A percentile compares a stretch with the other conserved stretches of the same genome.
phyloP scores from a whole-genome alignment of 2,797 vertebrate genomes.

The Enteromius afrohamiltoni region DNA sequence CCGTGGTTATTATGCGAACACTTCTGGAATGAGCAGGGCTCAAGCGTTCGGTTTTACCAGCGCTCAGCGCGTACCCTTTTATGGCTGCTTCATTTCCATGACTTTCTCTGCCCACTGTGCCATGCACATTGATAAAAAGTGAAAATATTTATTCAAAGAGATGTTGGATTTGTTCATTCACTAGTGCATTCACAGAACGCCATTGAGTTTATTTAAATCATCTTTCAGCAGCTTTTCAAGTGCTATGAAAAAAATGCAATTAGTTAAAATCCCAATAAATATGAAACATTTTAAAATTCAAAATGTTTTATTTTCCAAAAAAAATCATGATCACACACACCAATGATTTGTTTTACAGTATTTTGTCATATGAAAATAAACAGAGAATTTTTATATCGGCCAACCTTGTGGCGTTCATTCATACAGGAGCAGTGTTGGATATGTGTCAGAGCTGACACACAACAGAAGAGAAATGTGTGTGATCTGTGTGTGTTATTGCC shows the following conservation, averaged over 20 bases:
- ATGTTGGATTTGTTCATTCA: not conserved
- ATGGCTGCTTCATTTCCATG: slow-evolving; percentile 19
- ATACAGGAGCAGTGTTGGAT: not conserved
- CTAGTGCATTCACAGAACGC: too few species aligned
- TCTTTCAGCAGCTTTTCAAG: too few species aligned
- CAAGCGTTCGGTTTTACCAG: not conserved
- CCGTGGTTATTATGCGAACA: not conserved
- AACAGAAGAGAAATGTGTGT: slow-evolving; percentile 6
- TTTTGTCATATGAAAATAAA: not conserved
- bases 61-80: not conserved
- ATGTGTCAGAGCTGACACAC: not conserved
- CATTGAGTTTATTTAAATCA: too few species aligned
- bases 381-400: not conserved
- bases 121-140: not conserved
- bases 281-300: too few species aligned
- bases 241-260: not conserved
- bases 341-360: not conserved
- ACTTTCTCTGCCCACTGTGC: not conserved
- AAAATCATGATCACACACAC: not conserved
- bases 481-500: slow-evolving; percentile 10
- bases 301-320: too few species aligned
- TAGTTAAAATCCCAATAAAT: not conserved
- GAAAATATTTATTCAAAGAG: not conserved
- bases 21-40: not conserved
- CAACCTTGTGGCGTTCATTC: not conserved